Percentiles rank a stretch among this genome's conserved stretches.
Conservation (phyloP, 1,140 invertebrate genomes). For the Leptopilina clavipes region DNA sequence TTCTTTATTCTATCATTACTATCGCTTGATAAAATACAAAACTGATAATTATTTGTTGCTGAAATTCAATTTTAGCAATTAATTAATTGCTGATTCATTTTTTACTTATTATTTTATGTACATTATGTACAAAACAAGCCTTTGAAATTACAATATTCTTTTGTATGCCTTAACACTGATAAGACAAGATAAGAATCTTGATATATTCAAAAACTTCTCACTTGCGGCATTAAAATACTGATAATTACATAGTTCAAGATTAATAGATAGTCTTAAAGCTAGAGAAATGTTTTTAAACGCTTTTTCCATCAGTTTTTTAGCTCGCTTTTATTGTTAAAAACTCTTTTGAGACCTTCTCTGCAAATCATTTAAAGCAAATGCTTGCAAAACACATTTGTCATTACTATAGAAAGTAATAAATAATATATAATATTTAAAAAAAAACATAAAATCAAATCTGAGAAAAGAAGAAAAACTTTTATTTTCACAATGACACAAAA, state of each 20-base stretch:
- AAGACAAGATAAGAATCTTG: neutral
- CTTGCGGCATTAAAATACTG: conserved; percentile 20
- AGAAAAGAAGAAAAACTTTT: no score
- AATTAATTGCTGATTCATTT: neutral
- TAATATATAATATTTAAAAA: no score
- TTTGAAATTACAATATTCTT: conserved; percentile 1
- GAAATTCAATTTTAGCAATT: no score
- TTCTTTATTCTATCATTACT: no score
- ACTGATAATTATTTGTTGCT: no score
- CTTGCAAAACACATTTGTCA: conserved; percentile 2
- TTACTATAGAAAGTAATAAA: no score
- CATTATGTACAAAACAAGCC: neutral
- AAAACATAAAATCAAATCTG: no score
- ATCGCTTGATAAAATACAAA: no score
- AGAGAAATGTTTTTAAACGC: neutral
- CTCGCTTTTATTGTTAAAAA: neutral
- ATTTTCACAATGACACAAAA: no score
- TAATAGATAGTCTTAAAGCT: neutral
- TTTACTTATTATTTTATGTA: neutral
- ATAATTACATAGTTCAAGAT: neutral
- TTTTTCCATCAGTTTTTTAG: neutral
- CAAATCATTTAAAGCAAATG: neutral
- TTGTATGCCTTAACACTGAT: conserved; percentile 28
- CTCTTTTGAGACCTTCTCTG: neutral
- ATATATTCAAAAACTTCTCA: conserved; percentile 23